These are phyloP conservation scores for Nymphalis polychloros DNA, from an alignment of 2,888 invertebrate species.

Conservation along the genomic window DNA sequence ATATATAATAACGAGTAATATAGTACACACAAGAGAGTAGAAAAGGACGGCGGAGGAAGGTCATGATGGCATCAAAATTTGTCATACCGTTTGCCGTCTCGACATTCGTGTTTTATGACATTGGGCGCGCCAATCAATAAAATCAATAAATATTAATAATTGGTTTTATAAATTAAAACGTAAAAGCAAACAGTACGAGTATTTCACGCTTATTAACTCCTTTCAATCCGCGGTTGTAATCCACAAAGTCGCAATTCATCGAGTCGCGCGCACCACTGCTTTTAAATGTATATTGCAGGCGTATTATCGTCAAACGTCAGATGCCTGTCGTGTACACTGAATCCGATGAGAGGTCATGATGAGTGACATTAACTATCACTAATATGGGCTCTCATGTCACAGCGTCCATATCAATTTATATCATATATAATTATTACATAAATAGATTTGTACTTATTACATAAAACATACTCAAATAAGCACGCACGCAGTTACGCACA, in stretches of 20 bases:
- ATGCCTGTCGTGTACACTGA: slow-evolving; percentile 52
- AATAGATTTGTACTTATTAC: background rate
- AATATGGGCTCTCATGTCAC: slow-evolving; percentile 24
- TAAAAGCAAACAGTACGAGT: slow-evolving; percentile 35
- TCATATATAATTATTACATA: slow-evolving; percentile 7
- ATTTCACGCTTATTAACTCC: slow-evolving; percentile 65
- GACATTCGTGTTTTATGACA: too few species aligned
- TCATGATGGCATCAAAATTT: too few species aligned
- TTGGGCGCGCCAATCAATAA: too few species aligned
- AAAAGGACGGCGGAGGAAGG: too few species aligned
- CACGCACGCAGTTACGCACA: too few species aligned
- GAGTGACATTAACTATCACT: slow-evolving; percentile 49
- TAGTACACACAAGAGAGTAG: too few species aligned
- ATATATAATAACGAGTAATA: too few species aligned
- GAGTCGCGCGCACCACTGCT: slow-evolving; percentile 57
- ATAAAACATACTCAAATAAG: too few species aligned
- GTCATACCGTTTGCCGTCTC: too few species aligned
- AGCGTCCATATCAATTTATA: slow-evolving; percentile 21
- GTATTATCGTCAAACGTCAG: slow-evolving; percentile 59
- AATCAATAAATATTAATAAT: too few species aligned
- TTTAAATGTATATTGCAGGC: slow-evolving; percentile 64
- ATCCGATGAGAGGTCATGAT: slow-evolving; percentile 42
- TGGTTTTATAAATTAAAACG: slow-evolving; percentile 1
- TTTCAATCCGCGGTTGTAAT: slow-evolving; percentile 60
- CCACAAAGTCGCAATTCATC: slow-evolving; percentile 64